Evolutionary conservation across 2,888 invertebrate species (phyloP).

Genomic region (Drosophila quinaria): DNA sequence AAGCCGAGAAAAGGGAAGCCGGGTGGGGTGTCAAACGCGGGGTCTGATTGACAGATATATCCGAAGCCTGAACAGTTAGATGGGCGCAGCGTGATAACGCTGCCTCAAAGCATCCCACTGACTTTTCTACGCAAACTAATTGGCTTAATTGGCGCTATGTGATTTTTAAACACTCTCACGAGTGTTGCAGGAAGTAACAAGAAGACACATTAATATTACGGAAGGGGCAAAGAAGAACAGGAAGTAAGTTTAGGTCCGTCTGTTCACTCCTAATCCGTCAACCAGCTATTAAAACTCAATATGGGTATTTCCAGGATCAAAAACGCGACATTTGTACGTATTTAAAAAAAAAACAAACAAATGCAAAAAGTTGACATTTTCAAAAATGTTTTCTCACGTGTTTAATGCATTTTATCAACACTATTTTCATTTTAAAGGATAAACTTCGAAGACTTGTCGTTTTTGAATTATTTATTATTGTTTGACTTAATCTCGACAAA

Average conservation of each 20-base stretch:
- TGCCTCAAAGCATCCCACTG: conserved; percentile 55
- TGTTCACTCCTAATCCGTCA: background rate
- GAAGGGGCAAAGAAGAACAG: background rate
- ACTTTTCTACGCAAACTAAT: conserved; percentile 73
- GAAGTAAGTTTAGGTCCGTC: background rate
- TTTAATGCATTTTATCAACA: too few relatives aligned
- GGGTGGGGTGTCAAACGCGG: background rate
- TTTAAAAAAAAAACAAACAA: too few relatives aligned
- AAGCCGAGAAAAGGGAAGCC: background rate
- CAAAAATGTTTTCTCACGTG: too few relatives aligned
- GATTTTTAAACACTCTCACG: conserved; percentile 57
- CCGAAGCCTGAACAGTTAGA: conserved; percentile 33
- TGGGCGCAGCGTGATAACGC: conserved; percentile 29
- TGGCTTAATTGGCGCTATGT: conserved; percentile 75
- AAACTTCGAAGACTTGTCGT: too few relatives aligned
- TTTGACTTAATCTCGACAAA: too few relatives aligned
- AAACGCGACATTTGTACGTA: too few relatives aligned
- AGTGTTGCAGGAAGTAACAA: background rate
- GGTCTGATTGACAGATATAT: conserved; percentile 22
- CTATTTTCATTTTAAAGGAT: too few relatives aligned
- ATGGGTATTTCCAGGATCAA: too few relatives aligned
- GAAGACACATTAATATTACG: background rate
- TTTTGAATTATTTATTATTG: too few relatives aligned
- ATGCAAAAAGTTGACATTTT: too few relatives aligned
- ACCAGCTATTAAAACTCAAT: background rate